phyloP scores from a whole-genome alignment of 2,797 vertebrate species.

The Enteromius unitaeniatus region DNA sequence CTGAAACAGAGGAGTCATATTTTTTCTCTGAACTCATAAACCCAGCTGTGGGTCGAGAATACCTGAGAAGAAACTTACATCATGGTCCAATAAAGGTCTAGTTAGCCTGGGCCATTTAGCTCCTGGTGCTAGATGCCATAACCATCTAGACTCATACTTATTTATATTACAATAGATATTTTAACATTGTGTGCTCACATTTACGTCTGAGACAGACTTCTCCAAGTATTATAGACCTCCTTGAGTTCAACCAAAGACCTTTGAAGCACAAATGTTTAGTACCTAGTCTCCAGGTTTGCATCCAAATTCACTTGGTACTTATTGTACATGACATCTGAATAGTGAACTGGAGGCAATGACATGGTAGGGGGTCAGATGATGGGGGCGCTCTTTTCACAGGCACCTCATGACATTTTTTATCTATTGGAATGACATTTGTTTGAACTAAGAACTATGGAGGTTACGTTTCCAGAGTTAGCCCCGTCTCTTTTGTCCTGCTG shows the following conservation, averaged over 20 bases:
- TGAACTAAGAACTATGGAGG: slow-evolving; percentile 34
- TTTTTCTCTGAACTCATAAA: slow-evolving; percentile 42
- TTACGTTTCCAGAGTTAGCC: slow-evolving; percentile 24
- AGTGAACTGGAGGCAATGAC: slow-evolving; percentile 31
- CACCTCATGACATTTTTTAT: slow-evolving; percentile 14
- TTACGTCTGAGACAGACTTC: neutral
- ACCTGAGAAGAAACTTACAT: slow-evolving; percentile 11
- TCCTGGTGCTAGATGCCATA: neutral
- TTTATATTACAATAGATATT: neutral
- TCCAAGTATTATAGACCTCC: neutral
- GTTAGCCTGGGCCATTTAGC: neutral
- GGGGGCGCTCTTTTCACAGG: slow-evolving; percentile 49
- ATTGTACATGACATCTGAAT: slow-evolving; percentile 27
- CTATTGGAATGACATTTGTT: slow-evolving; percentile 29
- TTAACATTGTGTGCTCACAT: neutral
- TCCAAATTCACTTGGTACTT: slow-evolving; percentile 24
- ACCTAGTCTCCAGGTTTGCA: slow-evolving; percentile 1
- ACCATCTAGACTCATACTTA: neutral
- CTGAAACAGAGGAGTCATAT: slow-evolving; percentile 41
- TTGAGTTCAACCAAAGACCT: neutral
- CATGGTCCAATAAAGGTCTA: slow-evolving; percentile 1
- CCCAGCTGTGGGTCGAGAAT: slow-evolving; percentile 18
- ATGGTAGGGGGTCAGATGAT: slow-evolving; percentile 34
- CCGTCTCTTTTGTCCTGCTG: slow-evolving; percentile 44
- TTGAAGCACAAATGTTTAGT: neutral